Evolutionary conservation across 2,797 vertebrate species (phyloP).

Genomic region (Heliangelus exortis): DNA sequence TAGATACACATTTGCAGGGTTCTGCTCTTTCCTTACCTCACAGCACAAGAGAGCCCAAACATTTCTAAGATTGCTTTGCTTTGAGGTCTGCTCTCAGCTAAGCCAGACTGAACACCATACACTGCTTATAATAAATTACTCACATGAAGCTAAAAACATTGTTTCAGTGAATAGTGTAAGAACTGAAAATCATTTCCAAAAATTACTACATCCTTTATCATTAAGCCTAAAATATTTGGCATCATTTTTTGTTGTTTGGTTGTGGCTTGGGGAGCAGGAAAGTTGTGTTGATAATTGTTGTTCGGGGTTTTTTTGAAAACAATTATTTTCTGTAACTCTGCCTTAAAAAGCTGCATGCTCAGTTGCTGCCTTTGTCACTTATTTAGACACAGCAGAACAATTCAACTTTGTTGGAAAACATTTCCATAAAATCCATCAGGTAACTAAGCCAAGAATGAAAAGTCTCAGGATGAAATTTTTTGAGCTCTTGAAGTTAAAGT

Average conservation of each 20-base stretch:
- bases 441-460: constrained; percentile 64
- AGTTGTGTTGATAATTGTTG: background rate
- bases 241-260: background rate
- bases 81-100: background rate
- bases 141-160: background rate
- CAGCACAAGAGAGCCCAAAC: background rate
- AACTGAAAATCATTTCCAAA: background rate
- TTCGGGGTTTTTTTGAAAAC: background rate
- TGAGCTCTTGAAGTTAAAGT: constrained; percentile 63
- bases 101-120: background rate
- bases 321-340: background rate
- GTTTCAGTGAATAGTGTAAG: background rate
- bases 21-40: background rate
- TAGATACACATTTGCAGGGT: background rate
- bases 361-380: constrained; percentile 48
- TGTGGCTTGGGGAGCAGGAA: background rate
- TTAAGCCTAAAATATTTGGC: background rate
- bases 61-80: background rate
- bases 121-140: background rate
- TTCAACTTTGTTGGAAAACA: constrained; percentile 11
- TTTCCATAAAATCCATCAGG: constrained; percentile 12
- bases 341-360: background rate
- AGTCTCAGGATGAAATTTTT: background rate
- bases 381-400: constrained; percentile 3
- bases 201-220: background rate